Percentiles rank a stretch among this genome's conserved stretches.
These are phyloP conservation scores for Tenrec ecaudatus DNA, from an alignment of 2,113 vertebrate genomes.

Conservation along the genomic window DNA sequence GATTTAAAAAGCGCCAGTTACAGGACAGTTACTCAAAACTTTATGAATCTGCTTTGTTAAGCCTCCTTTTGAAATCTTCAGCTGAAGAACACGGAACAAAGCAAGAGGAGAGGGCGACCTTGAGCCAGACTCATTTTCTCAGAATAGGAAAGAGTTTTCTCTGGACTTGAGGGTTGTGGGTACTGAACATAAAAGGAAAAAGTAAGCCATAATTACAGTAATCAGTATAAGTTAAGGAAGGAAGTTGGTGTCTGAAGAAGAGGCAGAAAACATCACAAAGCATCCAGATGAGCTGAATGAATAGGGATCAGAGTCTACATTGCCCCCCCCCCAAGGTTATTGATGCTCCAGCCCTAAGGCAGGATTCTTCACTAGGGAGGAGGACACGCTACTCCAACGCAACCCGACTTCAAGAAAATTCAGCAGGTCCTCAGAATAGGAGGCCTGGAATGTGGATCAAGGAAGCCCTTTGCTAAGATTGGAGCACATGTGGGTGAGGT, in stretches of 20 bases:
- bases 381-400: not conserved
- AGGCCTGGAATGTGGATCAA: not conserved
- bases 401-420: slow-evolving; percentile 19
- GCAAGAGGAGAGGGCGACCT: not conserved
- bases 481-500: not conserved
- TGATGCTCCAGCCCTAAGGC: not conserved
- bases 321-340: not conserved
- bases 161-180: not conserved
- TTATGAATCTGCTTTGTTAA: not conserved
- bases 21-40: not conserved
- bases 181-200: not conserved
- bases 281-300: not conserved
- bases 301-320: not conserved
- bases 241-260: not conserved
- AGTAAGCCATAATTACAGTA: not conserved
- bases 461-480: not conserved
- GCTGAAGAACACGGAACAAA: slow-evolving; percentile 11
- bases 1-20: too few species aligned
- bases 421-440: not conserved
- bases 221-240: not conserved
- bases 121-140: not conserved
- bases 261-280: not conserved
- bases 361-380: not conserved
- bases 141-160: not conserved
- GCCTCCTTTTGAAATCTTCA: not conserved